These are phyloP conservation scores for Pseudopodoces humilis DNA, from an alignment of 2,113 vertebrate species.

Conservation along the genomic window DNA sequence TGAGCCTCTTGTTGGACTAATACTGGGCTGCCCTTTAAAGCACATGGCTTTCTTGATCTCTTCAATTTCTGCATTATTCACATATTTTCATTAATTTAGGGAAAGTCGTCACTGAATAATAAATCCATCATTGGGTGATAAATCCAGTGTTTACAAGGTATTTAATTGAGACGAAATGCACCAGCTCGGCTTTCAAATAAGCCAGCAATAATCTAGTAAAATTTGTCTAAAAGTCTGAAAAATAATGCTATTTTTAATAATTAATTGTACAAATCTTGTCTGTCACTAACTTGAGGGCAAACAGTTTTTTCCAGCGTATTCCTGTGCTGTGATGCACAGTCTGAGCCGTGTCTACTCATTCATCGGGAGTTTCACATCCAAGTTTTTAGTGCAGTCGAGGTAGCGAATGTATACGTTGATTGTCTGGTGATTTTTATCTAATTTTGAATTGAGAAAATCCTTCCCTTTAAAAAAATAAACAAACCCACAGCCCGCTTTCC, in stretches of 20 bases:
- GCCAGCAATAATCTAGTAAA: conserved; percentile 5
- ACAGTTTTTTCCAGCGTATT: not conserved
- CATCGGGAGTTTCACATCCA: not conserved
- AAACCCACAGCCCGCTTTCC: not conserved
- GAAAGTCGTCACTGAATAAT: conserved; percentile 6
- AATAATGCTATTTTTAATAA: conserved; percentile 1
- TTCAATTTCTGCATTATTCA: conserved; percentile 27
- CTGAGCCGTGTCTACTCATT: not conserved
- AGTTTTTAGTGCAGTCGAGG: not conserved
- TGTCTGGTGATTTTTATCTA: not conserved
- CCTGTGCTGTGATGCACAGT: not conserved
- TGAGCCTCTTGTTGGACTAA: not conserved
- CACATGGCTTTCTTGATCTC: not conserved
- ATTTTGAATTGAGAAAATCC: not conserved
- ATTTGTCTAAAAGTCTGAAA: not conserved
- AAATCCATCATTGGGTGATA: conserved; percentile 53
- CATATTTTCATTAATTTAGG: conserved; percentile 42
- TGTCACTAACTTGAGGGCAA: not conserved
- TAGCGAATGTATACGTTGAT: accelerated
- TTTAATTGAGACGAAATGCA: conserved; percentile 13
- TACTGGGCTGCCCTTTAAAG: not conserved
- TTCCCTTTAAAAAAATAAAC: not conserved
- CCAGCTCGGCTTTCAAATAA: not conserved
- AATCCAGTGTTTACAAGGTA: conserved; percentile 54
- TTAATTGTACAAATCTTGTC: not conserved